A percentile compares a stretch with the other conserved stretches of the same genome.
phyloP scores from a whole-genome alignment of 2,113 vertebrate genomes.

The Upupa epops region DNA sequence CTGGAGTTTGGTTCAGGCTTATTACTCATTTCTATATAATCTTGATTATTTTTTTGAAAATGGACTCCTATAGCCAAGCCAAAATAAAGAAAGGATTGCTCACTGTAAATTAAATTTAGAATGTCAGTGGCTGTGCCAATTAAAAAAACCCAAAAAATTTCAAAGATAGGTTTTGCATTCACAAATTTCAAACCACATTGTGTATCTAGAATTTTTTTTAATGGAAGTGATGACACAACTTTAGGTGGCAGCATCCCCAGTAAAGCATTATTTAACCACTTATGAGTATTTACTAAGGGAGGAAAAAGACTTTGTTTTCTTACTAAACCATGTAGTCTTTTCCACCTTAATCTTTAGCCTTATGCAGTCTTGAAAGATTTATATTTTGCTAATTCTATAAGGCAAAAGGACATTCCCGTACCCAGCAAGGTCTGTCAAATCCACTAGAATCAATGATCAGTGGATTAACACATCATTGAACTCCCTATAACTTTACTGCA shows the following conservation, averaged over 20 bases:
- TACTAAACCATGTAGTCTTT: background rate
- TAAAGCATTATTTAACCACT: background rate
- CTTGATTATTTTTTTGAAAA: slow-evolving; percentile 14
- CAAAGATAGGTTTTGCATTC: slow-evolving; percentile 4
- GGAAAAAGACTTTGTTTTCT: background rate
- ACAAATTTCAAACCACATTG: slow-evolving; percentile 4
- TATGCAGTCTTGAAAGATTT: slow-evolving; percentile 57
- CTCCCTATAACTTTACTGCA: background rate
- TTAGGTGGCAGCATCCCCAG: slow-evolving; percentile 44
- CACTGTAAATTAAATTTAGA: slow-evolving; percentile 55
- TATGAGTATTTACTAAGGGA: background rate
- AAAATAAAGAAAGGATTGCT: slow-evolving; percentile 47
- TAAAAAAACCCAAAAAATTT: background rate
- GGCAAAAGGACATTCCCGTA: slow-evolving; percentile 2
- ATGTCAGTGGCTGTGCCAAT: background rate
- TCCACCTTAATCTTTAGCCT: slow-evolving; percentile 16
- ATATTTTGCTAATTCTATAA: slow-evolving; percentile 36
- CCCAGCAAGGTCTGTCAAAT: slow-evolving; percentile 30
- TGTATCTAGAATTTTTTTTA: slow-evolving; percentile 10
- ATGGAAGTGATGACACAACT: slow-evolving; percentile 23
- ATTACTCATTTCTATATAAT: slow-evolving; percentile 30
- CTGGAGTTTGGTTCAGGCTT: background rate
- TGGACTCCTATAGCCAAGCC: slow-evolving; percentile 19
- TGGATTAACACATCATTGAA: slow-evolving; percentile 35
- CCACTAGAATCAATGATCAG: background rate